Evolutionary conservation across 2,113 vertebrate species (phyloP).

Genomic region (Podarcis muralis): DNA sequence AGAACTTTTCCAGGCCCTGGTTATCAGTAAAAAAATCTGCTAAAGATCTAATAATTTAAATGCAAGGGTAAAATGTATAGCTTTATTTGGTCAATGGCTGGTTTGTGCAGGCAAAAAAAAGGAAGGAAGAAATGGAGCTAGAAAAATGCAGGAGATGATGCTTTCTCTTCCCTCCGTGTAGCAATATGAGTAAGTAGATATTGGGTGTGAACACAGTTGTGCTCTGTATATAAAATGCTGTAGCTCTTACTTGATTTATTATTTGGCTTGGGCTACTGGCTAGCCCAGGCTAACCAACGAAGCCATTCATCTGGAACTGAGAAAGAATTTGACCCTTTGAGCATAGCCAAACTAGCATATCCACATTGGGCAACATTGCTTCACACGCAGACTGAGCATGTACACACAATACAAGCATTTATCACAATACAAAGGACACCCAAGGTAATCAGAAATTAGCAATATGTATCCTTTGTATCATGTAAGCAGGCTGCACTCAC

Average conservation of each 20-base stretch:
- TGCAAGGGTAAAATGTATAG: not conserved
- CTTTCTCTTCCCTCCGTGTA: not conserved
- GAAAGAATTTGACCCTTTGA: not conserved
- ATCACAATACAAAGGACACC: too few relatives aligned
- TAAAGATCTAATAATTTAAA: constrained; percentile 66
- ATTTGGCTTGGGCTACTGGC: not conserved
- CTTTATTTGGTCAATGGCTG: constrained; percentile 34
- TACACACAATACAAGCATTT: too few relatives aligned
- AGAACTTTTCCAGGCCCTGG: constrained; percentile 49
- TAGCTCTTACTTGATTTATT: not conserved
- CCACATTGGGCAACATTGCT: not conserved
- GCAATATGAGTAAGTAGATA: not conserved
- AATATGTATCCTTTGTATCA: too few relatives aligned
- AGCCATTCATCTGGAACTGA: not conserved
- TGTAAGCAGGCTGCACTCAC: not conserved
- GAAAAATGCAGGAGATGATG: not conserved
- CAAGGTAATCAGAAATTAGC: too few relatives aligned
- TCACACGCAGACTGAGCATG: too few relatives aligned
- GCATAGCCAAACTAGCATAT: not conserved
- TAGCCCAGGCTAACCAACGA: not conserved
- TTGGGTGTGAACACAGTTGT: not conserved
- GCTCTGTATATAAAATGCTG: not conserved
- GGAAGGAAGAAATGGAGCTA: not conserved
- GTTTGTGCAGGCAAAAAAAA: constrained; percentile 23
- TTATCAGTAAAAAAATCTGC: constrained; percentile 67